Evolutionary conservation across 2,797 vertebrate genomes (phyloP), one percentile per base, ranked within the genome.

Genomic region (Microctenopoma lineatum): DNA sequence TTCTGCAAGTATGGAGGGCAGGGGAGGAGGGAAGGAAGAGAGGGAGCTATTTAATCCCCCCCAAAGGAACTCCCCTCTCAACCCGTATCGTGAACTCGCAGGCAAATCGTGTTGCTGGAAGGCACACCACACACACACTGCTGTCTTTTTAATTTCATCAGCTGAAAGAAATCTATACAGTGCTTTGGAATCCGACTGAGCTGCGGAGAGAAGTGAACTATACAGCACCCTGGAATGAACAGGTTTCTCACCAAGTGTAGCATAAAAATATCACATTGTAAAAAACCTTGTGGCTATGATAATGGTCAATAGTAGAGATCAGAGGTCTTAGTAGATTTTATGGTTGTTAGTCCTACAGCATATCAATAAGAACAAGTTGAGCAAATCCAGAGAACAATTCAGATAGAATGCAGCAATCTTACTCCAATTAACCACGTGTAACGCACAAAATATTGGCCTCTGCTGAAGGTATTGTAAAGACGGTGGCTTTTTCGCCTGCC

Each of bases 121-220:
- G 93, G 92, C 92, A 93, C 90, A 91, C 90, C 92, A 91, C 92
- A 93, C 90, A 94, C 93, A 94, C 90, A 90, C 88, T 81, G 92
- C 92, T 94, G 93, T 93, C 93, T 94, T 95, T 95, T 94, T 95
- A 93, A 95, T 94, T 95, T 94, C 92, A 94, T 93, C 92, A 93
- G 91, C 93, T 93, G 91, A 90, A 91, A 92, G 90, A 95, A 95
- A 95, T 94, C 93, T 93, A 95, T 93, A 94, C 92, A 86, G 88
- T 75, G 86, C 90, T 92, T 90, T 87, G 88, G 90, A 91, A 92
- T 90, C 87, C 42, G 75, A 90, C 84, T 85, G 82, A 83, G 89
- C 85, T 39, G 86, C 58, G 32, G 83, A 85, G 82, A 86, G 82
- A 84, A 90, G 87, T 90, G 88, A 92, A 92, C 90, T 92, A 86